A percentile compares a stretch with the other conserved stretches of the same genome.
Conservation (phyloP, 1,140 invertebrate species). For the Cydia splendana region DNA sequence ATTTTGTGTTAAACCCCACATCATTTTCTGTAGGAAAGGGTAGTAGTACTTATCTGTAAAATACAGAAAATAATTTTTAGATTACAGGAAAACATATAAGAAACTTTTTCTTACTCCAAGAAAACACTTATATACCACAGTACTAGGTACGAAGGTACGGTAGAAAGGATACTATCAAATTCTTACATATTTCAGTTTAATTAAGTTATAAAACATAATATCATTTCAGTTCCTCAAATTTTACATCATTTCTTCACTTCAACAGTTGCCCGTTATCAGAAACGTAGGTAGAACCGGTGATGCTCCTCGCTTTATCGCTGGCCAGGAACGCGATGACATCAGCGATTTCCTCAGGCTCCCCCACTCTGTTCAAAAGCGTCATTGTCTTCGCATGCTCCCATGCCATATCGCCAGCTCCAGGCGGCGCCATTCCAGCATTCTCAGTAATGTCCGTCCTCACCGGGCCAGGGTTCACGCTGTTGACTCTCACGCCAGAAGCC, state of each 20-base stretch:
- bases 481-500: constrained; percentile 84
- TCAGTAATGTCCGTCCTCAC: constrained; percentile 85
- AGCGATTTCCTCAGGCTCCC: background rate
- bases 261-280: background rate
- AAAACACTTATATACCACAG: no score
- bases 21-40: no score
- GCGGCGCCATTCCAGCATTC: constrained; percentile 59
- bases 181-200: no score
- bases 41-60: no score
- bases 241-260: background rate
- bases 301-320: background rate
- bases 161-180: no score
- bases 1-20: no score
- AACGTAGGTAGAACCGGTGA: background rate
- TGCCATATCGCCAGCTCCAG: background rate
- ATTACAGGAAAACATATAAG: no score
- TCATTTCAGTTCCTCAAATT: no score
- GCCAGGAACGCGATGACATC: background rate
- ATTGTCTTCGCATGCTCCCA: background rate
- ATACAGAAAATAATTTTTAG: no score
- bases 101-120: no score
- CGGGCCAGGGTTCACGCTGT: constrained; percentile 85
- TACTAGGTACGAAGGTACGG: no score
- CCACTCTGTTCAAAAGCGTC: background rate
- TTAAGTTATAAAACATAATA: no score